Evolutionary conservation across 2,797 vertebrate genomes (phyloP), one percentile per base, ranked within the genome.

Genomic region (Notolepis coatsorum): DNA sequence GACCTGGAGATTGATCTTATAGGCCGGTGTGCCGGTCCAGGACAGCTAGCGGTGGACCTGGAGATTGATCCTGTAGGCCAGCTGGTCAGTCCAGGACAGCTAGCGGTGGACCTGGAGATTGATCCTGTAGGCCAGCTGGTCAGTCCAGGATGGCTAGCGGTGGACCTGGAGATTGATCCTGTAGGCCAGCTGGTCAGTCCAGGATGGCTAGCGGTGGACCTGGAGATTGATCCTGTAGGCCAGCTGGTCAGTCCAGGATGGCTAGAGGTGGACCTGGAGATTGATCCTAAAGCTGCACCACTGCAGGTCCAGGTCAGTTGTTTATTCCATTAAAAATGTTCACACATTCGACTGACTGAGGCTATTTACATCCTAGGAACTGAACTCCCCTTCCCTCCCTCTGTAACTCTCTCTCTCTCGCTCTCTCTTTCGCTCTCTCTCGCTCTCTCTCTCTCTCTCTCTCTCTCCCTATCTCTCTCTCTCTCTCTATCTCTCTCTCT

Each of bases 321-420:
- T 65, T 72, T 62, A 61, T 65, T 67, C 71, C 65, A 73, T 80
- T 82, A 68, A n/a, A n/a, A n/a, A 65, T 76, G 81, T 80, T 59
- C 57, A 79, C 68, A 85, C 65, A 64, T 71, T 79, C 42, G 45
- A 65, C 65, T 60, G 62, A 76, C 72, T 77, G 41, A 61, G 42
- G 61, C 50, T 75, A 73, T 79, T 80, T 81, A 75, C 28, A 2
- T 63, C 54, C n/a, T 25, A 25, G 54, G 60, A 56, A 53, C 42
- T 37, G 1, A 31, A 21, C 9, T 8, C 21, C 30, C 54, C 15
- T 21, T 21, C 43, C n/a, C n/a, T 48, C 48, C 56, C 53, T 3
- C 25, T 1, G n/a, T n/a, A n/a, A n/a, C 24, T 1, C 24, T 2
- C 27, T 5, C n/a, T 12, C 52, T 18, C 53, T 20, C 25, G 18